phyloP scores from a whole-genome alignment of 30 jellyfish, hydroid and myxozoan species.

The Pseudorhiza aurosa region DNA sequence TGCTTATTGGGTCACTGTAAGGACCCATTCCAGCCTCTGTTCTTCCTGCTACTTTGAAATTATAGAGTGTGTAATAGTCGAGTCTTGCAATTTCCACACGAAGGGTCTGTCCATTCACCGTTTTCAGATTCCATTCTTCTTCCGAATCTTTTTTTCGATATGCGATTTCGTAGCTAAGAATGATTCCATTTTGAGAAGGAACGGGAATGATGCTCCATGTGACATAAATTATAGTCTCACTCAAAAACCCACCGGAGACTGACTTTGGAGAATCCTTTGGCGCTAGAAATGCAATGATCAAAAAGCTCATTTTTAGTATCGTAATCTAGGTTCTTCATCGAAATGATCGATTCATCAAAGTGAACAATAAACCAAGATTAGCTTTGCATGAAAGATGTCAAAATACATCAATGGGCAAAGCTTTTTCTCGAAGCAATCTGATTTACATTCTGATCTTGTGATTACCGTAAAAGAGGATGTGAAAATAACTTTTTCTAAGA shows the following conservation, averaged over 20 bases:
- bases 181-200: conserved; percentile 36
- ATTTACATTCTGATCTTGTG: too few relatives aligned
- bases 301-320: too few relatives aligned
- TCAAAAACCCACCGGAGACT: conserved; percentile 10
- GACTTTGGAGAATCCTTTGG: conserved; percentile 27
- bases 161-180: conserved; percentile 14
- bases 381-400: too few relatives aligned
- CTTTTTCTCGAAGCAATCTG: too few relatives aligned
- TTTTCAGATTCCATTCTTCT: conserved; percentile 13
- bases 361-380: too few relatives aligned
- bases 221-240: conserved; percentile 18
- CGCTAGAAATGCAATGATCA: not conserved
- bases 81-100: conserved; percentile 2
- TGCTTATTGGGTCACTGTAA: not conserved
- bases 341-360: too few relatives aligned
- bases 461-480: too few relatives aligned
- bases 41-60: conserved; percentile 46
- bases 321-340: too few relatives aligned
- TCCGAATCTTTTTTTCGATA: conserved; percentile 1
- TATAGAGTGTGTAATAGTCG: conserved; percentile 25
- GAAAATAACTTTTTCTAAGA: too few relatives aligned
- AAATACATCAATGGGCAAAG: too few relatives aligned
- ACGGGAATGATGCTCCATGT: conserved; percentile 41
- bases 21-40: conserved; percentile 55
- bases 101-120: not conserved